Evolutionary conservation across 2,797 vertebrate genomes (phyloP), one percentile per base, ranked within the genome.

Genomic region (Lutjanus argentimaculatus): DNA sequence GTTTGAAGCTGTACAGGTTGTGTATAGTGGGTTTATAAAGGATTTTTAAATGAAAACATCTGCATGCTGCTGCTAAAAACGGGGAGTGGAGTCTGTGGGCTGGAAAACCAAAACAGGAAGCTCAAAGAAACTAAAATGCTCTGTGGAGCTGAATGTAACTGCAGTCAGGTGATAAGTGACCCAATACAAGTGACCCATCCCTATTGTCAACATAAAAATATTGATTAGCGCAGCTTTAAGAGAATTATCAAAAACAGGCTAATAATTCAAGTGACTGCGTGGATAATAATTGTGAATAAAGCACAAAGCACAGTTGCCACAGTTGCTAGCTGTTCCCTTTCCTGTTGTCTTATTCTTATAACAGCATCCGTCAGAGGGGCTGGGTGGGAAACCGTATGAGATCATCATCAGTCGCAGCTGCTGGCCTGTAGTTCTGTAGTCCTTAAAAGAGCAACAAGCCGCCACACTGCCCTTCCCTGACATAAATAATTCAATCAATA

Each of bases 401-500:
- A 67, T 65, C 36, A 65, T 25, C 51, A n/a, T 61, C 40, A 16
- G 53, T 21, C 46, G 79, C 46, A 75, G 83, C 86, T 46, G 40
- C 67, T 66, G 52, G 67, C 66, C 49, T 63, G 17, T 7, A 36
- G 25, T 59, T 74, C 52, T 48, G 14, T 6, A 52, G 69, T 43
- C 15, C 68, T 67, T 45, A 48, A 63, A 25, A 71, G 69, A 88
- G 73, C 82, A 91, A 68, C 61, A 76, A 21, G 77, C 78, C 16
- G 65, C 67, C 69, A 58, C 75, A 52, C 79, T 85, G 82, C 75
- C 87, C 91, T 91, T 88, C 84, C 64, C 73, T 55, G 46, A 80
- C 86, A 94, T 95, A 75, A 94, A 95, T 95, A 83, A 95, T 94
- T 93, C 76, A 95, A 84, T 90, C 90, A 79, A 85, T 86, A 89